Conservation (phyloP, 2,797 vertebrate genomes). For the Hipposideros larvatus region DNA sequence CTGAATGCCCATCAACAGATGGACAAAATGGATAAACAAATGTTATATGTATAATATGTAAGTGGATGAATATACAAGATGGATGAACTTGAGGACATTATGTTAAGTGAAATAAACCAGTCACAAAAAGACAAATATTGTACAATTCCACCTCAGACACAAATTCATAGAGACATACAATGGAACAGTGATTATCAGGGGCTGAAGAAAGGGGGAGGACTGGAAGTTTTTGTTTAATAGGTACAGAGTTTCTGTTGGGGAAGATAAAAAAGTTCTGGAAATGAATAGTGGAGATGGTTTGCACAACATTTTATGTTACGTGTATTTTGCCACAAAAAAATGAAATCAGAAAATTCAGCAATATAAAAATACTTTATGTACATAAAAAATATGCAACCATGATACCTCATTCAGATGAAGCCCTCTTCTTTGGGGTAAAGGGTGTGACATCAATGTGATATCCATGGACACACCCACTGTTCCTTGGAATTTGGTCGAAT, state of each 20-base stretch:
- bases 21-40: conserved; percentile 3
- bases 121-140: not conserved
- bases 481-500: not conserved
- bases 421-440: not conserved
- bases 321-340: not conserved
- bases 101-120: not conserved
- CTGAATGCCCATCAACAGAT: not conserved
- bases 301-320: not conserved
- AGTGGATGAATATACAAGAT: too few relatives aligned
- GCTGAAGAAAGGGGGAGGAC: not conserved
- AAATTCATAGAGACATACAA: not conserved
- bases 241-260: not conserved
- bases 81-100: not conserved
- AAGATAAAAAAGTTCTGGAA: not conserved
- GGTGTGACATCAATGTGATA: not conserved
- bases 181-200: not conserved
- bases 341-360: not conserved
- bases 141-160: not conserved
- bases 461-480: not conserved
- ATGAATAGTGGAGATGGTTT: not conserved
- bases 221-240: not conserved
- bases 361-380: not conserved
- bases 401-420: not conserved
- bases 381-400: not conserved
- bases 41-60: not conserved